These are phyloP conservation scores for Dicranocentrus wangi DNA, from an alignment of 2,888 invertebrate genomes.

Conservation along the genomic window DNA sequence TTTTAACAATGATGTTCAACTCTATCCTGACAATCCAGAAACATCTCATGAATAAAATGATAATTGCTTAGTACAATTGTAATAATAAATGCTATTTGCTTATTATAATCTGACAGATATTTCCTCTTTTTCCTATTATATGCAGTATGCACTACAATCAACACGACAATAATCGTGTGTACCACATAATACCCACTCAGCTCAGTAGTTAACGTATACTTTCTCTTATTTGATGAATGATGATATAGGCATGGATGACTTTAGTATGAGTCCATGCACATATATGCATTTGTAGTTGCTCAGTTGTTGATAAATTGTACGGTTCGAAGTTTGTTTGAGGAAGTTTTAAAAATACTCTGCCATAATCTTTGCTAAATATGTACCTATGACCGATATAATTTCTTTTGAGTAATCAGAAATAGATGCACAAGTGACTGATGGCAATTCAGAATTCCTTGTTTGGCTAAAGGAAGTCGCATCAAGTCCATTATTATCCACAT, in stretches of 20 bases:
- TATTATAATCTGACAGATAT: neutral
- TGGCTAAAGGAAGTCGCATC: conserved; percentile 37
- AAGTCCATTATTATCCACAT: neutral
- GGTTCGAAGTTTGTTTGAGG: neutral
- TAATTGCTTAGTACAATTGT: neutral
- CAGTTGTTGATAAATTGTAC: no score
- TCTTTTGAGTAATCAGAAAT: neutral
- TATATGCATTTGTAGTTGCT: no score
- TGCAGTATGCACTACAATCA: neutral
- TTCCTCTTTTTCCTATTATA: conserved; percentile 11
- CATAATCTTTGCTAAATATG: neutral
- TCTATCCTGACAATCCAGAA: no score
- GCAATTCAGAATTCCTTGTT: conserved; percentile 9
- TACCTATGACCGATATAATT: neutral
- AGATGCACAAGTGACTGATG: neutral
- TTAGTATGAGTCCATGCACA: neutral
- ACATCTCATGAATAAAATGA: neutral
- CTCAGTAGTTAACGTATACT: no score
- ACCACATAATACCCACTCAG: no score
- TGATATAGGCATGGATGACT: neutral
- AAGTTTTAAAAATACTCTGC: conserved; percentile 5
- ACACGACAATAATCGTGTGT: neutral
- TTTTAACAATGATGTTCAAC: no score
- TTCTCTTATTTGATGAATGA: neutral
- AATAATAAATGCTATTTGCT: neutral